These are phyloP conservation scores for Hyperoplus immaculatus DNA, from an alignment of 2,797 vertebrate species.

Conservation along the genomic window DNA sequence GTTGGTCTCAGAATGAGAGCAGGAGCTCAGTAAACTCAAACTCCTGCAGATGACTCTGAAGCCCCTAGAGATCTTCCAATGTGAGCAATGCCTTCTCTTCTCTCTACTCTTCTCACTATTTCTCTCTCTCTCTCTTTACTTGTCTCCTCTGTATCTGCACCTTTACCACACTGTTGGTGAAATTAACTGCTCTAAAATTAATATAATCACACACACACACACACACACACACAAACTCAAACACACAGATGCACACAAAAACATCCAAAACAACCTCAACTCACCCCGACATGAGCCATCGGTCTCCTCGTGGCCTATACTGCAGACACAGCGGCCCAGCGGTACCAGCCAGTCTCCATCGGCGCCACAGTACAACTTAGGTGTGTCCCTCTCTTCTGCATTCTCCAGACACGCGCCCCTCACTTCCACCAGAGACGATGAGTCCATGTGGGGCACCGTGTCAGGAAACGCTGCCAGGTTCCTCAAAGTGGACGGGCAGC, in stretches of 20 bases:
- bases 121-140: neutral
- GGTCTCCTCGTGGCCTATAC: slow-evolving; percentile 92
- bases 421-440: slow-evolving; percentile 97
- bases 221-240: slow-evolving; percentile 8
- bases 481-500: slow-evolving; percentile 93
- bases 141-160: slow-evolving; percentile 33
- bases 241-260: neutral
- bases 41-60: slow-evolving; percentile 59
- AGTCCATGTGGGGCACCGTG: slow-evolving; percentile 95
- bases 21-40: slow-evolving; percentile 60
- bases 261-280: slow-evolving; percentile 48
- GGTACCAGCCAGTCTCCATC: slow-evolving; percentile 98
- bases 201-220: slow-evolving; percentile 28
- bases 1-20: slow-evolving; percentile 56
- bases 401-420: slow-evolving; percentile 95
- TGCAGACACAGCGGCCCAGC: slow-evolving; percentile 96
- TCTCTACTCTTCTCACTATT: neutral
- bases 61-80: slow-evolving; percentile 63
- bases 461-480: slow-evolving; percentile 96
- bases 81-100: slow-evolving; percentile 50
- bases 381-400: slow-evolving; percentile 95
- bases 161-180: slow-evolving; percentile 13
- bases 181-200: slow-evolving; percentile 22
- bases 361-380: slow-evolving; percentile 96
- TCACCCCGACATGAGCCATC: slow-evolving; percentile 95